These are phyloP conservation scores for Cremastobaeus sp. DNA, from an alignment of 2,888 invertebrate genomes.

Conservation along the genomic window DNA sequence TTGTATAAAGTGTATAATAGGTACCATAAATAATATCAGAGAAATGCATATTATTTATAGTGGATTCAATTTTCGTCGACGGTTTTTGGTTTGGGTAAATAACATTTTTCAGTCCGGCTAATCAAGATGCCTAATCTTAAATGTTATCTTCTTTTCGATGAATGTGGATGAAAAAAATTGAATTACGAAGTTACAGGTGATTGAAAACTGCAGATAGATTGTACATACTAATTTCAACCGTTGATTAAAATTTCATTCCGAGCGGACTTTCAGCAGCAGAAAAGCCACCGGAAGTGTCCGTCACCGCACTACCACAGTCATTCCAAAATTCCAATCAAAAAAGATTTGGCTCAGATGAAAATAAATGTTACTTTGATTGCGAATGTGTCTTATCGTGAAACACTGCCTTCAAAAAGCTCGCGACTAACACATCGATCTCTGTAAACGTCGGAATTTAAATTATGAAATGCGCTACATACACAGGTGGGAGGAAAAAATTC, in stretches of 20 bases:
- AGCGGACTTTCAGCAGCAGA: slow-evolving; percentile 25
- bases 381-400: slow-evolving; percentile 59
- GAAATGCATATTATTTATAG: too few species aligned
- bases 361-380: slow-evolving; percentile 57
- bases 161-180: too few species aligned
- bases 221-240: not conserved
- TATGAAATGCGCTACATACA: slow-evolving; percentile 55
- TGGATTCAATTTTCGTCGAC: too few species aligned
- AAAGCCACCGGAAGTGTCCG: slow-evolving; percentile 19
- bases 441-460: slow-evolving; percentile 61
- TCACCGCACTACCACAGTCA: slow-evolving; percentile 13
- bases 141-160: too few species aligned
- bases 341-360: slow-evolving; percentile 40
- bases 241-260: slow-evolving; percentile 9
- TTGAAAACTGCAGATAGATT: slow-evolving; percentile 6
- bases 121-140: too few species aligned
- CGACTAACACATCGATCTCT: slow-evolving; percentile 59
- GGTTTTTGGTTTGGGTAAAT: too few species aligned
- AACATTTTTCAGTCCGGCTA: too few species aligned
- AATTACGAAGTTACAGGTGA: not conserved
- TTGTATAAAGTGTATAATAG: too few species aligned
- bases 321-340: slow-evolving; percentile 25
- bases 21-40: too few species aligned
- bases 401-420: slow-evolving; percentile 57
- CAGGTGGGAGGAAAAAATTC: slow-evolving; percentile 42